Percentiles rank a stretch among this genome's conserved stretches.
Evolutionary conservation across 2,113 vertebrate species (phyloP).

Genomic region (Gyps fulvus): DNA sequence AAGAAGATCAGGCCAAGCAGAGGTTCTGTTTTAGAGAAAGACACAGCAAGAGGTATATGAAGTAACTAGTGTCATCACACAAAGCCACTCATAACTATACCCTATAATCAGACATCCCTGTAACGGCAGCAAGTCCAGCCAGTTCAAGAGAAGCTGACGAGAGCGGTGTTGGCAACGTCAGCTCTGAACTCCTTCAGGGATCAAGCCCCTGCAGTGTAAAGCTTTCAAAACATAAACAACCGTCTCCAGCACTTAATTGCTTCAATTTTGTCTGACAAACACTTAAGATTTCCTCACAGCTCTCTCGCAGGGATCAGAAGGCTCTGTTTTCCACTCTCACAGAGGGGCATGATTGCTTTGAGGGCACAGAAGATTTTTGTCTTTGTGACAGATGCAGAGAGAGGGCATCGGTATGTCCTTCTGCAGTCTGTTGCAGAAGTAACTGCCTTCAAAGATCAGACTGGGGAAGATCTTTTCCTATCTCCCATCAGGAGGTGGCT

Average conservation of each 20-base stretch:
- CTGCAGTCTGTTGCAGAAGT: background rate
- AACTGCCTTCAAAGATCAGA: background rate
- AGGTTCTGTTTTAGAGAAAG: background rate
- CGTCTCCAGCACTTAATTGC: background rate
- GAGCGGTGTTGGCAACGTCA: rapidly evolving
- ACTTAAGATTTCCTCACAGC: background rate
- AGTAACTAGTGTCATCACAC: background rate
- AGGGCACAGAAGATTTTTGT: background rate
- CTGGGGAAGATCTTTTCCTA: background rate
- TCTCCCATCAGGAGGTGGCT: background rate
- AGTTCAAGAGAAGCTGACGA: background rate
- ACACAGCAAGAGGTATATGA: background rate
- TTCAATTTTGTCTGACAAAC: background rate
- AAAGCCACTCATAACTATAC: background rate
- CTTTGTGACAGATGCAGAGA: background rate
- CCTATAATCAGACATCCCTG: background rate
- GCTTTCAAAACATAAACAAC: background rate
- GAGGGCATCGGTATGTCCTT: background rate
- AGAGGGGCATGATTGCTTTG: background rate
- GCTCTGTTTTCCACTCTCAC: background rate
- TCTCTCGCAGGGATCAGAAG: background rate
- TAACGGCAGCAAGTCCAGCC: background rate
- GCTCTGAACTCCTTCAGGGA: background rate
- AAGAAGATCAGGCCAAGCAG: background rate
- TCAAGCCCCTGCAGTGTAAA: background rate